A percentile compares a stretch with the other conserved stretches of the same genome.
Conservation (phyloP, 2,113 vertebrate species). For the Symphodus melops region DNA sequence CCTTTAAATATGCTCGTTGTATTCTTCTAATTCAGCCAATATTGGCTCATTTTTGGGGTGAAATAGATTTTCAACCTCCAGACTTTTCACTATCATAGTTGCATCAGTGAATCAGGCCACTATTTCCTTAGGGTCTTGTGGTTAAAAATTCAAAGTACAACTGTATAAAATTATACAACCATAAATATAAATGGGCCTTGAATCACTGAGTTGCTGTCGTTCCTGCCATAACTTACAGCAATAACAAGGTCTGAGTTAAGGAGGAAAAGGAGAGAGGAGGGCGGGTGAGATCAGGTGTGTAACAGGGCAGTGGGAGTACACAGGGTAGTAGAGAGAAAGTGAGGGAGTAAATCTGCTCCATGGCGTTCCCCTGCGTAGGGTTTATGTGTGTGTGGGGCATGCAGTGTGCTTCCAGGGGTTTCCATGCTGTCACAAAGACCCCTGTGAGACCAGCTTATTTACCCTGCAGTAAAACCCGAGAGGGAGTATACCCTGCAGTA, state of each 20-base stretch:
- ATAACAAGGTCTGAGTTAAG: conserved; percentile 59
- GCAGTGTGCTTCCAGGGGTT: conserved; percentile 71
- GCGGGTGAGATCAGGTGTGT: conserved; percentile 17
- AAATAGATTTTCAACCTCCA: not conserved
- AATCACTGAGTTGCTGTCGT: conserved; percentile 28
- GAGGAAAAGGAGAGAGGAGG: conserved; percentile 25
- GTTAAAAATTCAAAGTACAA: conserved; percentile 48
- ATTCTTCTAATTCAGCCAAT: no score
- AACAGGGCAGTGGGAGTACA: conserved; percentile 50
- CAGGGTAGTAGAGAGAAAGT: conserved; percentile 30
- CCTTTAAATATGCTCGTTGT: no score
- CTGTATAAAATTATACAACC: conserved; percentile 35
- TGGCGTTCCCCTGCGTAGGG: conserved; percentile 56
- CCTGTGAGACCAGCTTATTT: conserved; percentile 81
- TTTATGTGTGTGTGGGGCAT: conserved; percentile 62
- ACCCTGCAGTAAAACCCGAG: conserved; percentile 83
- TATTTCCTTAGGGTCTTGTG: conserved; percentile 17
- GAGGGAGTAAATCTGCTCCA: conserved; percentile 67
- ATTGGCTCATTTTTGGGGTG: no score
- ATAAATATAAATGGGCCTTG: conserved; percentile 25
- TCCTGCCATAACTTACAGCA: conserved; percentile 58
- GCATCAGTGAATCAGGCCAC: conserved; percentile 1
- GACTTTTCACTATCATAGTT: conserved; percentile 16
- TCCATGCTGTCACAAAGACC: conserved; percentile 82
- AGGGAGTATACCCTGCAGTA: conserved; percentile 78